Conservation (phyloP, 2,888 invertebrate species). For the Gnatocerus cornutus region DNA sequence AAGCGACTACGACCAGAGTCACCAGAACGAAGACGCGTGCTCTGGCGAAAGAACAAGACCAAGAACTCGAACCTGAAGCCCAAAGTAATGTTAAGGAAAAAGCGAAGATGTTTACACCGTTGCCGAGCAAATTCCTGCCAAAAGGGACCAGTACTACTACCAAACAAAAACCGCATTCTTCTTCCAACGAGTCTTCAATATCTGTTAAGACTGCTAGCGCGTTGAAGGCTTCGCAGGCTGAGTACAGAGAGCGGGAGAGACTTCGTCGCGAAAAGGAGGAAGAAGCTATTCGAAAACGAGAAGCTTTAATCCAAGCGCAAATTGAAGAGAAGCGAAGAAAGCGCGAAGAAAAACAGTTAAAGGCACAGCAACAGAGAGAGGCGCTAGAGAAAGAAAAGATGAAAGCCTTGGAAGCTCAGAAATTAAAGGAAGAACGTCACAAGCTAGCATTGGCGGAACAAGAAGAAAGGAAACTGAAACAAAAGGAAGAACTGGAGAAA, state of each 20-base stretch:
- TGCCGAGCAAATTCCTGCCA: conserved; percentile 52
- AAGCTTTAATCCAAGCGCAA: conserved; percentile 75
- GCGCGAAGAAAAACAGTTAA: conserved; percentile 69
- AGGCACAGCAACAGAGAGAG: conserved; percentile 71
- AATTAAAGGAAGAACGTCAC: conserved; percentile 67
- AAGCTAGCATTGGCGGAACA: conserved; percentile 61
- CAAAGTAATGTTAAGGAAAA: conserved; percentile 52
- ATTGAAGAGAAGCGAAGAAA: conserved; percentile 74
- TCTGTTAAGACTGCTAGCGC: conserved; percentile 58
- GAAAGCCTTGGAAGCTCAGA: conserved; percentile 71
- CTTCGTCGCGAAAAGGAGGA: conserved; percentile 57
- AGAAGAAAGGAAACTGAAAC: conserved; percentile 70
- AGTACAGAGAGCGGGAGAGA: conserved; percentile 60
- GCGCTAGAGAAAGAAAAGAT: conserved; percentile 72
- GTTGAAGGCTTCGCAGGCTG: conserved; percentile 61
- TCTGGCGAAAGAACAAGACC: conserved; percentile 48
- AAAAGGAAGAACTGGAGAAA: conserved; percentile 70
- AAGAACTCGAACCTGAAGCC: conserved; percentile 9
- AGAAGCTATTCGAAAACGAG: conserved; percentile 73
- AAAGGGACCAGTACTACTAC: conserved; percentile 52
- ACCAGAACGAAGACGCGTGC: conserved; percentile 70
- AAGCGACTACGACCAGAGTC: conserved; percentile 61
- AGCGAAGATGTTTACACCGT: conserved; percentile 55
- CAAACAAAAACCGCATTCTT: not conserved
- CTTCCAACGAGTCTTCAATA: conserved; percentile 30